Base-by-base conservation (phyloP, 92 coral and sea anemone genomes). In the Umimayanthus kanabou region DNA sequence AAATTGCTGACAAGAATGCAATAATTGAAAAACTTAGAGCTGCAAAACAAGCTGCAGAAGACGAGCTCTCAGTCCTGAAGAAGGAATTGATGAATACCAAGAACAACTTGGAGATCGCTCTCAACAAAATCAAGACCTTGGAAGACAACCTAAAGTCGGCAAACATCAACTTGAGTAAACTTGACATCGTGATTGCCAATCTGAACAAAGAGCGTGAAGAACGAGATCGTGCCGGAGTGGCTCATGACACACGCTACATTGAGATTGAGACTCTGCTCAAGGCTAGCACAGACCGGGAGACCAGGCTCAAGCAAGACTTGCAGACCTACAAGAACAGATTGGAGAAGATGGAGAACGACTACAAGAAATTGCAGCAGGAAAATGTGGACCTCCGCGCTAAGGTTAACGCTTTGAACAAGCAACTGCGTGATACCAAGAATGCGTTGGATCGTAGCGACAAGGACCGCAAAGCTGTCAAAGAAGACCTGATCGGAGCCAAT, bases 251-350 rank as follows among this genome's bases (percentile, higher is more conserved):
- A 2, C 98, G 94, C 65, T 95, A 95, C 85, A 86, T 91, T 66
- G 94, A 95, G 87, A 95, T 95, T 50, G 98, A 95, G 76, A 93
- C 96, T 20, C 92, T 95, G 22, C 94, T 93, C 88, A 95, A 93
- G 88, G 96, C 96, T 9, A 91, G 93, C 72, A 93, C 92, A 80
- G 98, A 95, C 72, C 94, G 91, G 61, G 98, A 93, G 78, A 93
- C 92, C 90, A 92, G 98, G 43, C 76, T 87, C 73, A 95, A 95
- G 80, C 98, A 91, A 73, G 98, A 95, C 77, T 73, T 95, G 14
- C 96, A 93, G 87, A 81, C 96, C 73, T 89, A 88, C 70, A 95
- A 95, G 84, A 90, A 88, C 76, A 92, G 96, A 57, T 89, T 89
- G 75, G 98, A 95, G 45, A 95, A 91, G 94, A 70, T 91, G 93